Percentiles rank a stretch among this genome's conserved stretches.
Evolutionary conservation across 30 jellyfish, hydroid and myxozoan genomes (phyloP).

Genomic region (Turritopsis dohrnii): DNA sequence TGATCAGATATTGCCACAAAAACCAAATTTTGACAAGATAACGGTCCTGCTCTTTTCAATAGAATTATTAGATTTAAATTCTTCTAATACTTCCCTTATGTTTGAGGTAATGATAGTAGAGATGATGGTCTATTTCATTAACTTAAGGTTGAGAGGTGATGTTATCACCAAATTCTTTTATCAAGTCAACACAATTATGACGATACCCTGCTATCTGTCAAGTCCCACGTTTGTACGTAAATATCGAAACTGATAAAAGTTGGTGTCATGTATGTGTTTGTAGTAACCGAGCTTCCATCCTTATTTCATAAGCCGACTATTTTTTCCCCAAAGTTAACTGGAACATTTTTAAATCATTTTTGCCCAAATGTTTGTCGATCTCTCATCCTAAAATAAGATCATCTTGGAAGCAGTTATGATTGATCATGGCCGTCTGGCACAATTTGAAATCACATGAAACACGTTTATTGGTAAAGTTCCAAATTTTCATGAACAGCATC

Average conservation of each 20-base stretch:
- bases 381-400: too few species aligned
- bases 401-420: too few species aligned
- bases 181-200: not conserved
- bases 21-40: not conserved
- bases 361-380: too few species aligned
- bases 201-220: not conserved
- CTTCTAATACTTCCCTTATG: not conserved
- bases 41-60: not conserved
- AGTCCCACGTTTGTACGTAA: not conserved
- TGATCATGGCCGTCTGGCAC: too few species aligned
- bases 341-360: too few species aligned
- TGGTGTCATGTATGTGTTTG: not conserved
- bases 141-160: not conserved
- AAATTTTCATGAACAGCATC: too few species aligned
- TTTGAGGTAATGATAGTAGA: not conserved
- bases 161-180: not conserved
- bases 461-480: too few species aligned
- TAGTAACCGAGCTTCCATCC: too few species aligned
- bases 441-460: too few species aligned
- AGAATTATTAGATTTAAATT: not conserved
- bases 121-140: not conserved
- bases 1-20: not conserved
- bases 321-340: too few species aligned
- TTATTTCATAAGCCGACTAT: too few species aligned
- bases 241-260: not conserved